These are phyloP conservation scores for Pandemis cinnamomeana DNA, from an alignment of 2,888 invertebrate species.

Conservation along the genomic window DNA sequence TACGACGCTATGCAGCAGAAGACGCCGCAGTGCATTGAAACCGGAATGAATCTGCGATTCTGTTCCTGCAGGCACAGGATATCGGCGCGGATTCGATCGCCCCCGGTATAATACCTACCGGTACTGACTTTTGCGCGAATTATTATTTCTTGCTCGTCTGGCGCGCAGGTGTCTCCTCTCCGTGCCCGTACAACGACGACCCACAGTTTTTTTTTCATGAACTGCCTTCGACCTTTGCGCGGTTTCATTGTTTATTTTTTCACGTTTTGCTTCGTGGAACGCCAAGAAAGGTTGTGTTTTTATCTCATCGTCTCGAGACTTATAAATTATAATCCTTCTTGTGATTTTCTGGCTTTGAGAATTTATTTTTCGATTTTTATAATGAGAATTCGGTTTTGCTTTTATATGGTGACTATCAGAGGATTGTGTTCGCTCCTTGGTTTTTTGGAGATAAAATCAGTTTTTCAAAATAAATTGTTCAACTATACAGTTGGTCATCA, in stretches of 20 bases:
- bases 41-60: conserved; percentile 33
- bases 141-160: conserved; percentile 38
- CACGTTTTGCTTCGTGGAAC: conserved; percentile 36
- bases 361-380: conserved; percentile 25
- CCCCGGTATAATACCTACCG: conserved; percentile 20
- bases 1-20: conserved; percentile 4
- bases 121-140: conserved; percentile 35
- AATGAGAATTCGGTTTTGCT: conserved; percentile 5
- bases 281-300: conserved; percentile 36
- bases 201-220: conserved; percentile 27
- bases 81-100: conserved; percentile 16
- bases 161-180: conserved; percentile 40
- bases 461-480: no score
- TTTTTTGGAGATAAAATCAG: no score
- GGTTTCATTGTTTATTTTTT: conserved; percentile 42
- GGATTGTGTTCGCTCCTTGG: not conserved
- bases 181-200: conserved; percentile 7
- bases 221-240: conserved; percentile 39
- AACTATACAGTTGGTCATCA: not conserved
- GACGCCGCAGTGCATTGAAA: conserved; percentile 7
- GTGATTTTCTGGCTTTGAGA: conserved; percentile 25
- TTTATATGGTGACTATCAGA: not conserved
- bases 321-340: conserved; percentile 38
- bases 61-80: conserved; percentile 19
- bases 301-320: conserved; percentile 37